Evolutionary conservation across 2,797 vertebrate genomes (phyloP).

Genomic region (Bradypodion pumilum): DNA sequence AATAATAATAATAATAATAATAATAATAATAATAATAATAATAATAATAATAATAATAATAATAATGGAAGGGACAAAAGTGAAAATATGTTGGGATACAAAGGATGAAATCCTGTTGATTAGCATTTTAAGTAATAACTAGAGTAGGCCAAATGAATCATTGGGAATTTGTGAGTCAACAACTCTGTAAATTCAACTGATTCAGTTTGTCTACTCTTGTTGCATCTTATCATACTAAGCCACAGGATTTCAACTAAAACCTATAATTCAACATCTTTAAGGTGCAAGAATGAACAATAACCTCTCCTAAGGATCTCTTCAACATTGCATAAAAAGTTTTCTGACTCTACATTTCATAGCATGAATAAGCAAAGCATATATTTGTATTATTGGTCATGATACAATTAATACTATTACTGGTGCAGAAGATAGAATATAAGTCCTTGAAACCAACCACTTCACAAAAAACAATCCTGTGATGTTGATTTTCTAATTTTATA

Average conservation of each 20-base stretch:
- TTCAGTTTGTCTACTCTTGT: no score
- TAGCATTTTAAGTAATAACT: no score
- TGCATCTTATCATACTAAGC: no score
- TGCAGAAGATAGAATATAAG: neutral
- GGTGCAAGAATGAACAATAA: constrained; percentile 31
- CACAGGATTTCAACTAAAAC: neutral
- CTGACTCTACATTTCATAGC: no score
- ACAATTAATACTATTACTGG: neutral
- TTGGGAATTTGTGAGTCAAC: no score
- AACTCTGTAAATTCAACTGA: no score
- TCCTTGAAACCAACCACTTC: neutral
- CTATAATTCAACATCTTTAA: neutral
- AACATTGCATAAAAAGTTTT: neutral
- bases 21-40: neutral
- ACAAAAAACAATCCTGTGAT: no score
- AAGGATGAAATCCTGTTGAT: neutral
- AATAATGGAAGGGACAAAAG: constrained; percentile 15
- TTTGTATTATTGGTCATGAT: neutral
- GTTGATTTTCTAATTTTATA: no score
- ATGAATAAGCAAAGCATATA: no score
- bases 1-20: neutral
- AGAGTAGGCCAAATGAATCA: no score
- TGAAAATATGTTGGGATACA: neutral
- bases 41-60: neutral
- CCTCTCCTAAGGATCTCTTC: neutral